phyloP scores from a whole-genome alignment of 2,797 vertebrate species.

The Labroides dimidiatus region DNA sequence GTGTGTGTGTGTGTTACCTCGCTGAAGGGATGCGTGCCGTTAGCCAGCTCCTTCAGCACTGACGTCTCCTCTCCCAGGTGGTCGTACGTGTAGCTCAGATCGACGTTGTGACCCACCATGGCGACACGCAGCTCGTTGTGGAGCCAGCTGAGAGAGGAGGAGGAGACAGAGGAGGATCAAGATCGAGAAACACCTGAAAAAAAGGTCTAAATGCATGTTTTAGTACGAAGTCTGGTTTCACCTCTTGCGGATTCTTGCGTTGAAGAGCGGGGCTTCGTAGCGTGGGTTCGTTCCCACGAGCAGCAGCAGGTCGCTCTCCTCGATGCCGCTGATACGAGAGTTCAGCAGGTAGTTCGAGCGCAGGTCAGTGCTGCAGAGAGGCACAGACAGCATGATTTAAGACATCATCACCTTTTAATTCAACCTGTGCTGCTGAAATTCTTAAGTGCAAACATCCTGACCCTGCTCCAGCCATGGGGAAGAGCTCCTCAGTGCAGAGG shows the following conservation, averaged over 20 bases:
- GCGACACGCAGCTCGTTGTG: constrained; percentile 96
- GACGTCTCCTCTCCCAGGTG: constrained; percentile 94
- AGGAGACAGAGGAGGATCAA: no score
- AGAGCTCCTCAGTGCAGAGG: constrained; percentile 95
- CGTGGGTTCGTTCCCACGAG: constrained; percentile 96
- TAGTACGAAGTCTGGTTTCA: constrained; percentile 15
- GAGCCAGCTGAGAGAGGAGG: constrained; percentile 89
- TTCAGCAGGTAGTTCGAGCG: constrained; percentile 98
- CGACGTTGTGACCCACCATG: constrained; percentile 90
- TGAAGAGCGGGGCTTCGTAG: constrained; percentile 96
- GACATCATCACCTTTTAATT: no score
- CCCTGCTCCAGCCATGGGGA: constrained; percentile 88
- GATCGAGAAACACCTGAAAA: no score
- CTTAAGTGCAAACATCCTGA: constrained; percentile 32
- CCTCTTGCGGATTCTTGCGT: constrained; percentile 91
- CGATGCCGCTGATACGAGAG: constrained; percentile 92
- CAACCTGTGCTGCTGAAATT: no score
- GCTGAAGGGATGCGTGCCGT: constrained; percentile 90
- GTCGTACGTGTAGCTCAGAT: constrained; percentile 92
- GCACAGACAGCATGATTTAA: not conserved
- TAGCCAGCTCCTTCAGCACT: constrained; percentile 90
- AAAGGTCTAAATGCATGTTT: no score
- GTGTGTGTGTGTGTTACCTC: constrained; percentile 80
- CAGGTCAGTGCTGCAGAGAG: constrained; percentile 88
- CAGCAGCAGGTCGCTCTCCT: constrained; percentile 93